Base-by-base conservation (phyloP, 1,140 invertebrate species). In the Trichogramma pretiosum region DNA sequence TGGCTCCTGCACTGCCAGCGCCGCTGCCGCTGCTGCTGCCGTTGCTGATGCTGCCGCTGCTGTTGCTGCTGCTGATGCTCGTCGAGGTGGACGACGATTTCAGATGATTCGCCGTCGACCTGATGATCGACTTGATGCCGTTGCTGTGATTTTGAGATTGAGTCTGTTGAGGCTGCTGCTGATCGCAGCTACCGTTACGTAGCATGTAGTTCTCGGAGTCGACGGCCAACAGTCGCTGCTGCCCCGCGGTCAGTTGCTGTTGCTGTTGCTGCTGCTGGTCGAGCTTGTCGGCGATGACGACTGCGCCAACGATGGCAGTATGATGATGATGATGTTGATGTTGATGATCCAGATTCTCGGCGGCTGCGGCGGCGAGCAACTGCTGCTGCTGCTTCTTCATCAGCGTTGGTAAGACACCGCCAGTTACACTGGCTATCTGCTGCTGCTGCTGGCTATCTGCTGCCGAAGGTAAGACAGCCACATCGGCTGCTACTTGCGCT, bases 191-290 rank as follows among this genome's bases (percentile, higher is more conserved):
- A 32, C 61, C 63, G 46, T 67, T 66, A 11, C 75, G 67, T 10
- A 79, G 66, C 78, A 80, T 80, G 61, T 81, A 81, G 63, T 81
- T 81, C 54, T 80, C 76, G 36, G 75, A 68, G 61, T 80, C 78
- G 35, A 79, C 73, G 53, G 70, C 69, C 45, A 75, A 43, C 23
- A 72, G 56, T 26, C 67, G 61, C 32, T 67, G 63, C 61, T 65
- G 67, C 30, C 58, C 60, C 47, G 64, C 30, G 52, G 30, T 16
- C 40, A 52, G 38, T 34, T 47, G 35, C 38, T 54, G 40, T 34
- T 43, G 35, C 36, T 56, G 48, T 23, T 55, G 56, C 17, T 57
- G 56, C 48, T 37, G 36, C 14, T 52, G 32, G 22, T 26, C 46
- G 46, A 24, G 21, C 39, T 32, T 43, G 24, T 28, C 16, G n/a